Evolutionary conservation across 2,888 invertebrate species (phyloP).

Genomic region (Hermaeophaga mercurialis): DNA sequence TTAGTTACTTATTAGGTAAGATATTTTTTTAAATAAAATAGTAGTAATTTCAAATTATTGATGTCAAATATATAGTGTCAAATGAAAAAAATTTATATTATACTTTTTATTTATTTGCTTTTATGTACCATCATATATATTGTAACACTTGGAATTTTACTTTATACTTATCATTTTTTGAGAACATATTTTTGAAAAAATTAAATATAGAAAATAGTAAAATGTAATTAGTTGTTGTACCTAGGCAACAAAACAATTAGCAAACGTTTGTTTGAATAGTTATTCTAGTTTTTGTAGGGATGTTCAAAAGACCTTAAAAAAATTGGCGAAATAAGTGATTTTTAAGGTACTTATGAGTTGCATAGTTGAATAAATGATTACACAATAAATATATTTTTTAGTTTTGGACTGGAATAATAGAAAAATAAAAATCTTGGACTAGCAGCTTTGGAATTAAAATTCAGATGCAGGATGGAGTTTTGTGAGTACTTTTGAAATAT

Average conservation of each 20-base stretch:
- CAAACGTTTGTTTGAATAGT: conserved; percentile 46
- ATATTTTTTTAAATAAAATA: neutral
- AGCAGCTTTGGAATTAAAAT: conserved; percentile 29
- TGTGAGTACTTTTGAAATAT: conserved; percentile 21
- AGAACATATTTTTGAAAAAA: conserved; percentile 14
- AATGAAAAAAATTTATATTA: conserved; percentile 27
- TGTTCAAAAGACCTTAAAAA: conserved; percentile 35
- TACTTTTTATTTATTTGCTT: conserved; percentile 28
- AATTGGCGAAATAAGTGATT: conserved; percentile 31
- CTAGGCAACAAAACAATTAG: conserved; percentile 48
- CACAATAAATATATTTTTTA: conserved; percentile 8
- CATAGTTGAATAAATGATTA: neutral
- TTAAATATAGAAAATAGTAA: no score
- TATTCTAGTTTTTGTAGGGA: conserved; percentile 44
- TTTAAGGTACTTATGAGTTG: conserved; percentile 28
- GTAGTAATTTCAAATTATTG: neutral
- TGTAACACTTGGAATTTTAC: conserved; percentile 22
- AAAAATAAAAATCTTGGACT: conserved; percentile 26
- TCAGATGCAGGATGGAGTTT: conserved; percentile 28
- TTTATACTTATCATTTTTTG: conserved; percentile 23
- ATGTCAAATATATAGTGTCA: neutral
- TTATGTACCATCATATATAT: conserved; percentile 26
- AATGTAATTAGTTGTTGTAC: neutral
- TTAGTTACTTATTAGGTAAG: neutral
- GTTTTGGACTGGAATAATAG: conserved; percentile 34